Evolutionary conservation across 2,113 vertebrate species (phyloP).

Genomic region (Reinhardtius hippoglossoides): DNA sequence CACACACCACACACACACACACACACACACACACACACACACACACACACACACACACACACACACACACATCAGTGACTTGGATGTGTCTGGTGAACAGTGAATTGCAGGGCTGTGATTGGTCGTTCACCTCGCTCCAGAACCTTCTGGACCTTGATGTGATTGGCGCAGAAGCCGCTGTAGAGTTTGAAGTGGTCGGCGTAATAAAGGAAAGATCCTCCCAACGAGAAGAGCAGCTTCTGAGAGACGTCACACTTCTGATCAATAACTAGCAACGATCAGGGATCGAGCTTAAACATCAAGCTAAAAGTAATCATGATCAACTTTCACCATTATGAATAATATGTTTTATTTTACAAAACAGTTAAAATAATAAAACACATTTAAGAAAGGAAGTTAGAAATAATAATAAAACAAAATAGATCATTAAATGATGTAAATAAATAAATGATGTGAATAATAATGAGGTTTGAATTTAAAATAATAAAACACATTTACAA

Average conservation of each 20-base stretch:
- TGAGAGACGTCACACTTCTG: constrained; percentile 45
- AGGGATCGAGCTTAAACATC: no score
- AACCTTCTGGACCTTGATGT: constrained; percentile 97
- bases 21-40: neutral
- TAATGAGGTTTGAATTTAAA: no score
- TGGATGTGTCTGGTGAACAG: neutral
- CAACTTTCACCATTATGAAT: no score
- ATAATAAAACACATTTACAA: no score
- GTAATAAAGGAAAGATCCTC: constrained; percentile 95
- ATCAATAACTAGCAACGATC: neutral
- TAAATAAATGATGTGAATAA: no score
- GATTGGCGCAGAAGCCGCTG: constrained; percentile 96
- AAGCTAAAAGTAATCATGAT: no score
- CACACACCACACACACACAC: neutral
- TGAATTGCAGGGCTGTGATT: neutral
- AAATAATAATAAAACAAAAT: no score
- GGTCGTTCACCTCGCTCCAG: constrained; percentile 87
- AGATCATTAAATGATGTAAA: no score
- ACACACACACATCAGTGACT: neutral
- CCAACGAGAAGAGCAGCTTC: constrained; percentile 94
- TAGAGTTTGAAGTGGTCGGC: constrained; percentile 98
- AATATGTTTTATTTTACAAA: no score
- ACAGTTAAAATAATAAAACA: no score
- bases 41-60: neutral
- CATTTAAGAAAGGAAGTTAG: no score